Conservation (phyloP, 2,888 invertebrate species). For the Maniola hyperantus region DNA sequence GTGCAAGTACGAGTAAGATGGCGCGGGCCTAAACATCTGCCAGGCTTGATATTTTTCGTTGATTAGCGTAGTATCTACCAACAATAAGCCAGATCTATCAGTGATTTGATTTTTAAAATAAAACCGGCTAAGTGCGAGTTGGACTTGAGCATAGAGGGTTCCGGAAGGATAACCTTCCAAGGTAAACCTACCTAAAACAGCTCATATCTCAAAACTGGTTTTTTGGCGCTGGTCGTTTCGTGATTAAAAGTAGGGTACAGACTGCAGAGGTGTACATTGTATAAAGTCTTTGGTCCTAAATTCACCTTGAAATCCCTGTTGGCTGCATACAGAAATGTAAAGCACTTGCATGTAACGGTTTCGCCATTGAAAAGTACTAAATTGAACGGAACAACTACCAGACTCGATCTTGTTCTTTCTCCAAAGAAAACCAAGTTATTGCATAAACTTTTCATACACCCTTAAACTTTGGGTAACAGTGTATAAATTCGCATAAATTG, state of each 20-base stretch:
- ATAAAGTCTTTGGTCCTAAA: conserved; percentile 14
- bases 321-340: conserved; percentile 35
- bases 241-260: too few relatives aligned
- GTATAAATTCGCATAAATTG: conserved; percentile 18
- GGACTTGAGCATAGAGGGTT: too few relatives aligned
- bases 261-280: neutral
- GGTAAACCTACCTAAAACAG: too few relatives aligned
- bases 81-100: conserved; percentile 48
- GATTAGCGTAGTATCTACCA: conserved; percentile 58
- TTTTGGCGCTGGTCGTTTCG: too few relatives aligned
- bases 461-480: conserved; percentile 15
- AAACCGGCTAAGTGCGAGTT: neutral
- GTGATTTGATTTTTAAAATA: neutral
- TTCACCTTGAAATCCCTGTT: conserved; percentile 24
- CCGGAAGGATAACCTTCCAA: too few relatives aligned
- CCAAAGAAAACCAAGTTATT: conserved; percentile 23
- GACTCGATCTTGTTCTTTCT: conserved; percentile 56
- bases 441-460: neutral
- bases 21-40: conserved; percentile 77
- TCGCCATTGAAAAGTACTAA: conserved; percentile 55
- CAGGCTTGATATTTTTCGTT: conserved; percentile 67
- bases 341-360: conserved; percentile 64
- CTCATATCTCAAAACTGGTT: too few relatives aligned
- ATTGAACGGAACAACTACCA: conserved; percentile 48
- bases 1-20: conserved; percentile 60